phyloP scores from a whole-genome alignment of 37 sponge, comb jelly and placozoan genomes.

The Hexactinellida sp. region DNA sequence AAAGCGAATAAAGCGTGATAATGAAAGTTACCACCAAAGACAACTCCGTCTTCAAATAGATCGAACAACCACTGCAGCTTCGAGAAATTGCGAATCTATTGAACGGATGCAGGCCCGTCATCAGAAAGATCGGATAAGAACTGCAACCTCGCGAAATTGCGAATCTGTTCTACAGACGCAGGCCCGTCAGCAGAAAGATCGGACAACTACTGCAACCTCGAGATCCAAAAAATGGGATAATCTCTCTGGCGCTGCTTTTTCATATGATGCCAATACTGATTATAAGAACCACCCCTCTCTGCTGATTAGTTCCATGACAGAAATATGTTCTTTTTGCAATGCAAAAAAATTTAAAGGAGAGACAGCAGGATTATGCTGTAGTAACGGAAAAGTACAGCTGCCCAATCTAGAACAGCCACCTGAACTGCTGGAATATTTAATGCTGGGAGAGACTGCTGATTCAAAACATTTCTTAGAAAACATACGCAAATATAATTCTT shows the following conservation, averaged over 20 bases:
- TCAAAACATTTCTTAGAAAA: constrained; percentile 15
- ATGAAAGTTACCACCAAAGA: background rate
- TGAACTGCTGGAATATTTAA: background rate
- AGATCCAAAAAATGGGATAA: background rate
- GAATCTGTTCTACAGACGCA: too few relatives aligned
- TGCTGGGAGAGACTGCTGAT: constrained; percentile 2
- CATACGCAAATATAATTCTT: background rate
- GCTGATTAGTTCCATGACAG: background rate
- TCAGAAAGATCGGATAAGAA: too few relatives aligned
- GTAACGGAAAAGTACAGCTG: constrained; percentile 17
- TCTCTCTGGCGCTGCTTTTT: background rate
- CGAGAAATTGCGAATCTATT: too few relatives aligned
- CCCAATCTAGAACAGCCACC: background rate
- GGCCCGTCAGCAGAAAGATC: too few relatives aligned
- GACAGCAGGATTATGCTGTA: constrained; percentile 18
- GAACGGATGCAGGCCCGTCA: too few relatives aligned
- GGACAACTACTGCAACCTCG: too few relatives aligned
- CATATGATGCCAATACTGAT: background rate
- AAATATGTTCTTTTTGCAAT: constrained; percentile 2
- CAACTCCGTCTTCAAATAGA: background rate
- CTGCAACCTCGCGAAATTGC: too few relatives aligned
- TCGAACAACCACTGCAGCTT: too few relatives aligned
- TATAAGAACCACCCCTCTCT: background rate
- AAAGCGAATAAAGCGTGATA: background rate
- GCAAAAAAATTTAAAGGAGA: constrained; percentile 18